Conservation (phyloP, 2,113 vertebrate species). For the Planiliza haematocheilus region DNA sequence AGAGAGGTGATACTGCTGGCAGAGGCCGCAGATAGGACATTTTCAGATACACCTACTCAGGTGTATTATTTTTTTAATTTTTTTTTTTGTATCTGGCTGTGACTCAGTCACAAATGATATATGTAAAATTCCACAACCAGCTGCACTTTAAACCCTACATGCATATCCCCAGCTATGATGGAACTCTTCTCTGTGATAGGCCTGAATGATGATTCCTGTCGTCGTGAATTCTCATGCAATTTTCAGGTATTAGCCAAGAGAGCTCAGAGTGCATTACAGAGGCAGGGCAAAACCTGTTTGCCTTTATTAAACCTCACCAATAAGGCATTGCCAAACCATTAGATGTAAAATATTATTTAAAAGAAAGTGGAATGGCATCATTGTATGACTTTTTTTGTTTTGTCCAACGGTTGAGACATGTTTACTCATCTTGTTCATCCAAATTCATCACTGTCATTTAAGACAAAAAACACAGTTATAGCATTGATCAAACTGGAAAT, state of each 20-base stretch:
- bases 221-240: slow-evolving; percentile 43
- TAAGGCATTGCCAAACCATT: slow-evolving; percentile 55
- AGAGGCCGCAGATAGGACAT: slow-evolving; percentile 8
- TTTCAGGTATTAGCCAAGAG: slow-evolving; percentile 15
- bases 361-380: slow-evolving; percentile 50
- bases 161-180: slow-evolving; percentile 40
- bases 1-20: slow-evolving; percentile 30
- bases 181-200: slow-evolving; percentile 39
- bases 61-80: slow-evolving; percentile 13
- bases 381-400: too few relatives aligned
- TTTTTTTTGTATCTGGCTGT: slow-evolving; percentile 39
- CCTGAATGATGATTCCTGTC: slow-evolving; percentile 65
- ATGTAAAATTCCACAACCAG: slow-evolving; percentile 74
- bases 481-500: slow-evolving; percentile 10
- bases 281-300: slow-evolving; percentile 4
- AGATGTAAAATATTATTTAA: slow-evolving; percentile 66
- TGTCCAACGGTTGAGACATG: not conserved
- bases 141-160: slow-evolving; percentile 79
- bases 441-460: not conserved
- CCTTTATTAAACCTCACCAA: slow-evolving; percentile 13
- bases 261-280: slow-evolving; percentile 27
- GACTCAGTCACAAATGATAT: slow-evolving; percentile 51
- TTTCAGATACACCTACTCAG: slow-evolving; percentile 30
- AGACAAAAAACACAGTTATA: not conserved
- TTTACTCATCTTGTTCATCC: slow-evolving; percentile 19